Evolutionary conservation across 2,113 vertebrate species (phyloP).

Genomic region (Lasiurus cinereus): DNA sequence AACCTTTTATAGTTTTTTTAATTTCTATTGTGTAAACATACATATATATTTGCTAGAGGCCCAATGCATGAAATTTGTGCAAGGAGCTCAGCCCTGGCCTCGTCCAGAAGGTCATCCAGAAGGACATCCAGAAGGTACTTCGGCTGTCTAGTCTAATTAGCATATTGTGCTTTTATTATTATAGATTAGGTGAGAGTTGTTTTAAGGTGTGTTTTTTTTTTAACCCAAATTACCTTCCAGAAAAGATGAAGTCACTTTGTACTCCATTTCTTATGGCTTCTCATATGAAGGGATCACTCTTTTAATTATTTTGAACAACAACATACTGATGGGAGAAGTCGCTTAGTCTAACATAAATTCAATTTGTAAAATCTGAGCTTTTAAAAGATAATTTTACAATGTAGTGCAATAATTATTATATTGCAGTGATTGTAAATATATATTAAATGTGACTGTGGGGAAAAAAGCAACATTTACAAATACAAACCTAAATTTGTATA

Average conservation of each 20-base stretch:
- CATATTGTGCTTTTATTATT: too few species aligned
- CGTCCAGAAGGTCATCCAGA: too few species aligned
- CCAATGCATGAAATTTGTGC: too few species aligned
- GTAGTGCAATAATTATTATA: background rate
- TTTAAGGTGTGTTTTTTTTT: background rate
- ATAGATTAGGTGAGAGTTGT: background rate
- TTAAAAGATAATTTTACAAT: constrained; percentile 45
- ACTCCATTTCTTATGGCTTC: background rate
- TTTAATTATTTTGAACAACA: constrained; percentile 34
- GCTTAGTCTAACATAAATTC: constrained; percentile 50
- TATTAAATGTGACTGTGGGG: background rate
- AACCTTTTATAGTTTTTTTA: background rate
- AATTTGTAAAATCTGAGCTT: background rate
- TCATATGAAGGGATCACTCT: background rate
- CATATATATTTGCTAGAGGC: background rate
- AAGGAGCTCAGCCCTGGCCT: too few species aligned
- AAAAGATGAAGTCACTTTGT: background rate
- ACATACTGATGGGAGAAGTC: background rate
- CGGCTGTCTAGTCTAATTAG: too few species aligned
- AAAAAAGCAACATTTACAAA: constrained; percentile 4
- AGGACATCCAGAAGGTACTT: too few species aligned
- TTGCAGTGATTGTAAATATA: background rate
- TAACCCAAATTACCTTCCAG: background rate
- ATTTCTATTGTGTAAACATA: background rate
- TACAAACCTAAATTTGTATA: background rate